Evolutionary conservation across 2,113 vertebrate species (phyloP).

Genomic region (Notothenia rossii): DNA sequence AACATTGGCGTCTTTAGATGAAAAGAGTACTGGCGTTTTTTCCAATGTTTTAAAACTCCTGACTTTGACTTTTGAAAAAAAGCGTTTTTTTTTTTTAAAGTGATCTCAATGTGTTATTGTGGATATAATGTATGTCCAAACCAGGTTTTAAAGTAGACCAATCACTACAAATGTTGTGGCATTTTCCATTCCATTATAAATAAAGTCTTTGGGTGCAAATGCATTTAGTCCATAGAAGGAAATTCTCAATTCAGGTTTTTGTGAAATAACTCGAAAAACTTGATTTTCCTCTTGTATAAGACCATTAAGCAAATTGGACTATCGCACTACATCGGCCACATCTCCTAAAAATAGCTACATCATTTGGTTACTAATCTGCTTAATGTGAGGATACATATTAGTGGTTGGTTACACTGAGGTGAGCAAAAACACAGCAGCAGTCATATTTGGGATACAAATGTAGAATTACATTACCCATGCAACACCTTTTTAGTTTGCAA

Average conservation of each 20-base stretch:
- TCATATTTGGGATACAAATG: conserved; percentile 1
- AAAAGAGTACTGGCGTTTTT: too few relatives aligned
- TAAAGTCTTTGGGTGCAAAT: too few relatives aligned
- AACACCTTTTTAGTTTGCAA: conserved; percentile 26
- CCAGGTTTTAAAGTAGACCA: too few relatives aligned
- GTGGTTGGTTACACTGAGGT: background rate
- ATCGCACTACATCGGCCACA: background rate
- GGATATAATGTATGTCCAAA: too few relatives aligned
- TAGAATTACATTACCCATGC: conserved; percentile 26
- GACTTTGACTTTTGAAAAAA: too few relatives aligned
- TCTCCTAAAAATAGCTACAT: background rate
- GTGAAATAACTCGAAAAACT: background rate
- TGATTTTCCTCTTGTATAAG: too few relatives aligned
- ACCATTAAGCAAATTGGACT: background rate
- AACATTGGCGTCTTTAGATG: too few relatives aligned
- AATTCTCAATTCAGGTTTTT: background rate
- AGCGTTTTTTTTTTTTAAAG: too few relatives aligned
- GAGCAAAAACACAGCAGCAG: background rate
- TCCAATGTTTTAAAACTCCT: too few relatives aligned
- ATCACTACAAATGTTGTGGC: too few relatives aligned
- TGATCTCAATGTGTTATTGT: too few relatives aligned
- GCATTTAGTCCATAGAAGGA: background rate
- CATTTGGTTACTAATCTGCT: conserved; percentile 1
- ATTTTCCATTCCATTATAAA: too few relatives aligned
- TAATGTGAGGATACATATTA: conserved; percentile 13